A percentile compares a stretch with the other conserved stretches of the same genome.
phyloP scores from a whole-genome alignment of 2,113 vertebrate species.

The Phocoena sinus region DNA sequence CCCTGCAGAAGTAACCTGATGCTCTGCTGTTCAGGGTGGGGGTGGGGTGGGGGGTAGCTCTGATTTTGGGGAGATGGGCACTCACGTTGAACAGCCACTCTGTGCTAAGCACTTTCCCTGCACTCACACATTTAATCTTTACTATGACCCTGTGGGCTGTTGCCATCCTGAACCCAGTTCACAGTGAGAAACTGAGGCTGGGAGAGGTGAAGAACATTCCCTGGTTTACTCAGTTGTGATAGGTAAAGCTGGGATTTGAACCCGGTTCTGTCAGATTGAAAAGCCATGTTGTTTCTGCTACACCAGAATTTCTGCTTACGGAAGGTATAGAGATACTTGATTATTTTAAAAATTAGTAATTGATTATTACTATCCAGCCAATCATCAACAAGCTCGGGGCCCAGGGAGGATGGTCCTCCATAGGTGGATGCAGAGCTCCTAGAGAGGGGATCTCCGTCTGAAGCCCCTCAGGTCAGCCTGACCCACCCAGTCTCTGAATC shows the following conservation, averaged over 20 bases:
- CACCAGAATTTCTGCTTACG: background rate
- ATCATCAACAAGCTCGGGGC: background rate
- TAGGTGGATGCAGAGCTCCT: background rate
- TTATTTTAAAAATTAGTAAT: background rate
- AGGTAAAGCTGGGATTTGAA: background rate
- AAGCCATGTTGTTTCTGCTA: background rate
- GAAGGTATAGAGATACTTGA: background rate
- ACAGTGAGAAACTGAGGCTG: background rate
- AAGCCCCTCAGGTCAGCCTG: background rate
- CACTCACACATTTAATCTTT: background rate
- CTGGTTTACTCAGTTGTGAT: background rate
- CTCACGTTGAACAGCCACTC: background rate
- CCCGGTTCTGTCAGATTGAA: background rate
- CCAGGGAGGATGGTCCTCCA: background rate
- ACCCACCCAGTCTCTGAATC: background rate
- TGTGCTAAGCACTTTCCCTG: background rate
- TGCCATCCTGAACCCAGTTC: background rate
- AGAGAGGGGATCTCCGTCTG: background rate
- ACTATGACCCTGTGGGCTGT: background rate
- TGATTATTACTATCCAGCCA: background rate
- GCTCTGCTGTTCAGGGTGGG: too few species aligned
- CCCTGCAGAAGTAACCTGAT: background rate
- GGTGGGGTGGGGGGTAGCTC: too few species aligned
- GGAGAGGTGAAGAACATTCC: background rate
- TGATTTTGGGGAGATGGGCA: background rate